Evolutionary conservation across 2,888 invertebrate species (phyloP).

Genomic region (Volucella zonaria): DNA sequence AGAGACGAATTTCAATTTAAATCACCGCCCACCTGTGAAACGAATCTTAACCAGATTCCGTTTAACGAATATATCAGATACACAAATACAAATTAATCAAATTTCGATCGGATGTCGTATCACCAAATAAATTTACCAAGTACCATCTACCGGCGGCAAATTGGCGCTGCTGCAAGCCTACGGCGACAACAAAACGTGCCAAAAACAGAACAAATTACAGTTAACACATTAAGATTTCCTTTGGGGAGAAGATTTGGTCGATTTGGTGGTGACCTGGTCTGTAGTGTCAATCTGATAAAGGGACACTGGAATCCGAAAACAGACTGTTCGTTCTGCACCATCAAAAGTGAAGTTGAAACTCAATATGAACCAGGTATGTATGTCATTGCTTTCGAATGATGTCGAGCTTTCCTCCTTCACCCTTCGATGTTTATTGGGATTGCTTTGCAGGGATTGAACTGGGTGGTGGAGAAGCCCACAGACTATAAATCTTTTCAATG

Average conservation of each 20-base stretch:
- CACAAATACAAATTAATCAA: slow-evolving; percentile 58
- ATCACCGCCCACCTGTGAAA: slow-evolving; percentile 48
- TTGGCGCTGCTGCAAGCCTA: neutral
- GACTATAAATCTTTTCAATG: slow-evolving; percentile 73
- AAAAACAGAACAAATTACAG: slow-evolving; percentile 73
- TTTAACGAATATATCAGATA: slow-evolving; percentile 53
- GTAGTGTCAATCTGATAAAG: slow-evolving; percentile 63
- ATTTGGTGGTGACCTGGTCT: neutral
- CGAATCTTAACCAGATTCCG: neutral
- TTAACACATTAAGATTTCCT: slow-evolving; percentile 63
- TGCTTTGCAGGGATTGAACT: neutral
- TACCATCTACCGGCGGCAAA: slow-evolving; percentile 58
- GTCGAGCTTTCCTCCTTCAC: slow-evolving; percentile 1
- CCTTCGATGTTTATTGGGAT: slow-evolving; percentile 25
- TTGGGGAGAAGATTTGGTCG: neutral
- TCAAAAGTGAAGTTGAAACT: slow-evolving; percentile 57
- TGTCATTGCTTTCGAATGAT: slow-evolving; percentile 29
- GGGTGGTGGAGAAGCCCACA: slow-evolving; percentile 26
- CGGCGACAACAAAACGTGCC: slow-evolving; percentile 58
- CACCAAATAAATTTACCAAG: slow-evolving; percentile 38
- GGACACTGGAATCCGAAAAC: slow-evolving; percentile 11
- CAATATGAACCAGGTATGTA: slow-evolving; percentile 42
- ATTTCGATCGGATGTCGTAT: slow-evolving; percentile 56
- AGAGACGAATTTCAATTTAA: slow-evolving; percentile 58
- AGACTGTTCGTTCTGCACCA: slow-evolving; percentile 56